phyloP scores from a whole-genome alignment of 2,797 vertebrate species.

The Smutsia temminckii region DNA sequence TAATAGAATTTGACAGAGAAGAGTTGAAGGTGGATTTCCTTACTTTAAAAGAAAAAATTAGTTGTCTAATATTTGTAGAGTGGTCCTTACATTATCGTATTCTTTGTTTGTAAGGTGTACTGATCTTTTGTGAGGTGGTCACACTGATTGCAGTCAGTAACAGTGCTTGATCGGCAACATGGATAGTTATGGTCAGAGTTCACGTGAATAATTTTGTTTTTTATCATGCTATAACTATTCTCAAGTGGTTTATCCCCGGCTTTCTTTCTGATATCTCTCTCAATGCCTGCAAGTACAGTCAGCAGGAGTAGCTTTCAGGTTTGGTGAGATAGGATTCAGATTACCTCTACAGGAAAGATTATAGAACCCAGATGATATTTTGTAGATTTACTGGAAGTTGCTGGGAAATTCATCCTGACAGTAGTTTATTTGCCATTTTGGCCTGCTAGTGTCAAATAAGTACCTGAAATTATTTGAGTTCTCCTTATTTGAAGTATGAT shows the following conservation, averaged over 20 bases:
- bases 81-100: neutral
- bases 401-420: neutral
- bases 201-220: neutral
- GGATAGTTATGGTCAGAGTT: neutral
- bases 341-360: neutral
- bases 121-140: neutral
- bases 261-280: neutral
- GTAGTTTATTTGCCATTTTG: constrained; percentile 17
- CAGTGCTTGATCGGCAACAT: neutral
- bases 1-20: constrained; percentile 27
- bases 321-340: neutral
- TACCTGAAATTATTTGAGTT: neutral
- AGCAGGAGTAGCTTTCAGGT: neutral
- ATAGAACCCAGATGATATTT: neutral
- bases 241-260: neutral
- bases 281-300: neutral
- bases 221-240: neutral
- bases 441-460: neutral
- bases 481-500: neutral
- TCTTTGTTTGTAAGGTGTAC: neutral
- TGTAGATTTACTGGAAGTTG: neutral
- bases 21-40: neutral
- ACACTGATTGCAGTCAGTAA: neutral
- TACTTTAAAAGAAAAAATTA: constrained; percentile 14
- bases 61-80: neutral